Evolutionary conservation across 2,888 invertebrate genomes (phyloP).

Genomic region (Hedychridium roseum): DNA sequence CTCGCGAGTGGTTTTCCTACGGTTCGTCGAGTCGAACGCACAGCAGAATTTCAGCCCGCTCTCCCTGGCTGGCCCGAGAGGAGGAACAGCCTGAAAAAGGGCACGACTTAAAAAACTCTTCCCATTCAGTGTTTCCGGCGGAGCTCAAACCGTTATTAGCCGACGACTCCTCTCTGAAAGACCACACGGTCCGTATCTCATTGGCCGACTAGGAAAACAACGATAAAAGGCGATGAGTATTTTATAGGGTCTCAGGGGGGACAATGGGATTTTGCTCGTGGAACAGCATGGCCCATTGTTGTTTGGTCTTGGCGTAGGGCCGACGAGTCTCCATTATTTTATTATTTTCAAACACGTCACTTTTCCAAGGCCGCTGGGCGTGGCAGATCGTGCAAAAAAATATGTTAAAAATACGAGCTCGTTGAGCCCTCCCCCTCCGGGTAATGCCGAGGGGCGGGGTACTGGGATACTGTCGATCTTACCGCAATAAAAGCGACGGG

Average conservation of each 20-base stretch:
- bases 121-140: slow-evolving; percentile 58
- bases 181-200: slow-evolving; percentile 40
- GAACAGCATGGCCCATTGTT: slow-evolving; percentile 55
- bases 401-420: slow-evolving; percentile 43
- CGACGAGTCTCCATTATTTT: slow-evolving; percentile 52
- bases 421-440: too few species aligned
- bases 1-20: slow-evolving; percentile 26
- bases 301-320: slow-evolving; percentile 47
- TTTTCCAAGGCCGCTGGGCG: slow-evolving; percentile 50
- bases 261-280: slow-evolving; percentile 54
- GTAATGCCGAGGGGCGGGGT: too few species aligned
- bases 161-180: slow-evolving; percentile 25
- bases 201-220: slow-evolving; percentile 58
- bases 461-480: too few species aligned
- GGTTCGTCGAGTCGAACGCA: slow-evolving; percentile 19
- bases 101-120: slow-evolving; percentile 46
- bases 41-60: slow-evolving; percentile 34
- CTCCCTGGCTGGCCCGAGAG: slow-evolving; percentile 6
- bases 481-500: too few species aligned
- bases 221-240: slow-evolving; percentile 63
- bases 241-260: slow-evolving; percentile 56
- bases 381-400: slow-evolving; percentile 35
- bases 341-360: slow-evolving; percentile 62
- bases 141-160: slow-evolving; percentile 52
- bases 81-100: slow-evolving; percentile 36